These are phyloP conservation scores for Trypoxylon attenuatum DNA, from an alignment of 2,888 invertebrate species.

Conservation along the genomic window DNA sequence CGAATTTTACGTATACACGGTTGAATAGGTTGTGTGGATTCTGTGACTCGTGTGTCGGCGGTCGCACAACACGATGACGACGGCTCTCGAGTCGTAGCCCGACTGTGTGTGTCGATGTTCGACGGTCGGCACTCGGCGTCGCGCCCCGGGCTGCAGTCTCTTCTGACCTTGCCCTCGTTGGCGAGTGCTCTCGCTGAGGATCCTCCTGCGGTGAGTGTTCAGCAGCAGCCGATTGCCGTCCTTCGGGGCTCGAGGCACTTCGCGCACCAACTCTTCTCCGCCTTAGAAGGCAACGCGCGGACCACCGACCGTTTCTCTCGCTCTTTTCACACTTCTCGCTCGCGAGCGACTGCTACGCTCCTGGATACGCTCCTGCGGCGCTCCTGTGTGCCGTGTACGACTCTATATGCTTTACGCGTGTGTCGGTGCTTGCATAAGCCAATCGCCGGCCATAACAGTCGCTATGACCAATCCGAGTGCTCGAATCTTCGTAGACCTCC, in stretches of 20 bases:
- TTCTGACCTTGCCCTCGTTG: too few species aligned
- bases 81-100: too few species aligned
- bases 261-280: slow-evolving; percentile 51
- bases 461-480: slow-evolving; percentile 63
- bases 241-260: slow-evolving; percentile 53
- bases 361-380: slow-evolving; percentile 45
- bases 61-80: too few species aligned
- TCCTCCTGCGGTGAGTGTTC: slow-evolving; percentile 16
- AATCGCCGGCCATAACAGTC: slow-evolving; percentile 63
- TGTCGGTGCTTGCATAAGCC: slow-evolving; percentile 48
- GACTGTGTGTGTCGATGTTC: too few species aligned
- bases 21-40: too few species aligned
- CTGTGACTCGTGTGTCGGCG: too few species aligned
- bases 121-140: slow-evolving; percentile 56
- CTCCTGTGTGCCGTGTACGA: slow-evolving; percentile 47
- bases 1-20: slow-evolving; percentile 69
- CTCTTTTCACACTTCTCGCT: slow-evolving; percentile 64
- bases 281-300: slow-evolving; percentile 70
- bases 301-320: slow-evolving; percentile 65
- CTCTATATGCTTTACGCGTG: slow-evolving; percentile 25
- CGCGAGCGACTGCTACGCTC: slow-evolving; percentile 60
- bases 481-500: slow-evolving; percentile 42
- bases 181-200: neutral
- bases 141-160: slow-evolving; percentile 47
- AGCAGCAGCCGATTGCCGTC: slow-evolving; percentile 51